phyloP scores from a whole-genome alignment of 2,888 invertebrate species.

The Auanema freiburgensis region DNA sequence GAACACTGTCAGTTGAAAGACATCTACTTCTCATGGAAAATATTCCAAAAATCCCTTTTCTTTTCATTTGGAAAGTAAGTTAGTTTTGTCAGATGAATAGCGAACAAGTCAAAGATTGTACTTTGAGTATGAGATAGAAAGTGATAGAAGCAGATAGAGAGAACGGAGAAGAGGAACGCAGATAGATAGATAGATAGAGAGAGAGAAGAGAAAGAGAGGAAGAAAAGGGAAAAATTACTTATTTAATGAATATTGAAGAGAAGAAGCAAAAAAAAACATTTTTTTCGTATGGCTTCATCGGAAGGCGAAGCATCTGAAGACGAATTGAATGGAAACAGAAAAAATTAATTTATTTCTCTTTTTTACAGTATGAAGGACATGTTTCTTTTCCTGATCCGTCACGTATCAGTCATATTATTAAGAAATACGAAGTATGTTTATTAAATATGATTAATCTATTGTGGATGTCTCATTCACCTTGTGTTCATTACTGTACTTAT shows the following conservation, averaged over 20 bases:
- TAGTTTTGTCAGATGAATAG: no score
- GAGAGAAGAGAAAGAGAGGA: constrained; percentile 1
- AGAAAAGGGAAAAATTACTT: neutral
- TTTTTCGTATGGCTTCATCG: neutral
- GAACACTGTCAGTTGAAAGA: no score
- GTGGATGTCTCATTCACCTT: neutral
- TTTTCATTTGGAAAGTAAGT: no score
- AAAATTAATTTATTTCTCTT: no score
- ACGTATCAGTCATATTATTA: constrained; percentile 34
- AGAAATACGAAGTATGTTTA: constrained; percentile 35
- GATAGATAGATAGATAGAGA: no score
- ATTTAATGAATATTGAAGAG: neutral
- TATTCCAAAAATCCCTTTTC: no score
- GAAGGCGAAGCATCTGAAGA: constrained; percentile 4
- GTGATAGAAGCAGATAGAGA: neutral
- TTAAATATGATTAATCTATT: neutral
- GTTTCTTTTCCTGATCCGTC: constrained; percentile 44
- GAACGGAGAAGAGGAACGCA: no score
- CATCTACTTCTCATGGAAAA: no score
- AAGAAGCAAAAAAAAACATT: neutral
- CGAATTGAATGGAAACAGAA: neutral
- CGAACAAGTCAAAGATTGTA: no score
- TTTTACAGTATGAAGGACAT: constrained; percentile 46
- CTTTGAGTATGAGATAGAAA: neutral
- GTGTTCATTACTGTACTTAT: neutral